Percentiles rank a stretch among this genome's conserved stretches.
phyloP scores from a whole-genome alignment of 1,140 invertebrate species.

The Drosophila malerkotliana region DNA sequence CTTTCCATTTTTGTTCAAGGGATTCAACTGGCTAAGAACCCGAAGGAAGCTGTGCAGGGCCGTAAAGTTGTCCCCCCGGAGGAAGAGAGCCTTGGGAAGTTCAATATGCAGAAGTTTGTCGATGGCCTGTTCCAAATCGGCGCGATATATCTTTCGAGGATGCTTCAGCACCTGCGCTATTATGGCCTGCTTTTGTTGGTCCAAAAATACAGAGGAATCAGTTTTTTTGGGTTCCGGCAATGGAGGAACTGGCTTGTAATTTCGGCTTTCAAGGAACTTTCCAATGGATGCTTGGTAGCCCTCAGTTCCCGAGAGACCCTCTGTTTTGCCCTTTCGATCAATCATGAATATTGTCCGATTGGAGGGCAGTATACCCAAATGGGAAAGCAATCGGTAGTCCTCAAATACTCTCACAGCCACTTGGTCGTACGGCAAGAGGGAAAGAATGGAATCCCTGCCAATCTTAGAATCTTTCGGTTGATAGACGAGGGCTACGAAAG shows the following conservation, averaged over 20 bases:
- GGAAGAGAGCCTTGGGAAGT: conserved; percentile 35
- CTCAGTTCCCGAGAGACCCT: not conserved
- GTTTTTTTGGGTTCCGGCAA: conserved; percentile 1
- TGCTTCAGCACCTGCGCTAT: conserved; percentile 27
- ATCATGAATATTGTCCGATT: conserved; percentile 22
- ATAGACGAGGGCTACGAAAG: conserved; percentile 26
- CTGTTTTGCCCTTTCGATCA: not conserved
- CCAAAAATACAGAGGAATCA: not conserved
- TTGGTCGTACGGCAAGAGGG: conserved; percentile 3
- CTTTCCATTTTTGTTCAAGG: conserved; percentile 36
- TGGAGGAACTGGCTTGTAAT: not conserved
- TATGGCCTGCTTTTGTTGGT: conserved; percentile 38
- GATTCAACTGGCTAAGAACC: conserved; percentile 31
- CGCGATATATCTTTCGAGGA: conserved; percentile 33
- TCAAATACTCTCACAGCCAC: conserved; percentile 20
- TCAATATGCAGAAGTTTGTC: conserved; percentile 61
- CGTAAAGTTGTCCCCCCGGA: conserved; percentile 28
- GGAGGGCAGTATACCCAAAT: conserved; percentile 19
- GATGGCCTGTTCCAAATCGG: conserved; percentile 64
- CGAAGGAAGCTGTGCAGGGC: conserved; percentile 35
- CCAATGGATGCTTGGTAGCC: conserved; percentile 17
- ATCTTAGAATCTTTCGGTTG: conserved; percentile 38
- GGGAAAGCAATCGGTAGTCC: conserved; percentile 4
- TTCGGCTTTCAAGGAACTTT: conserved; percentile 7
- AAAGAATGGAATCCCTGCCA: conserved; percentile 51